Conservation (phyloP, 2,888 invertebrate species). For the Drosophila buzzatii region DNA sequence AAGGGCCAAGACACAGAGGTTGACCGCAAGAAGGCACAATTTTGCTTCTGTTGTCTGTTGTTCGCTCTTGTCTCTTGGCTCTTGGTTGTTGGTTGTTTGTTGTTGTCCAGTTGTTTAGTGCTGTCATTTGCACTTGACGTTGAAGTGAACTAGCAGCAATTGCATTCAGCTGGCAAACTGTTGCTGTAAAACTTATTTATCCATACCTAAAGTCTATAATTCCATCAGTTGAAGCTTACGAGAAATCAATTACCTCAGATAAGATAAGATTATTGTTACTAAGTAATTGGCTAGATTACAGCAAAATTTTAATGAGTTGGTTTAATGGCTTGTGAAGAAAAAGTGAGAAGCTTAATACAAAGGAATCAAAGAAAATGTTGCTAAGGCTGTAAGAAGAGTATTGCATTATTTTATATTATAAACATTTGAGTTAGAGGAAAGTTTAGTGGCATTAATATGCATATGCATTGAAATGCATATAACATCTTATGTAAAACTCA, state of each 20-base stretch:
- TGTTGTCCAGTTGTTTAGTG: conserved; percentile 44
- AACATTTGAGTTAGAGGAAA: background rate
- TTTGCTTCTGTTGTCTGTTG: conserved; percentile 30
- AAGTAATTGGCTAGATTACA: conserved; percentile 7
- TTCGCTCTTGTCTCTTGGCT: background rate
- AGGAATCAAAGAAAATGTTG: background rate
- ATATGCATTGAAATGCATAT: background rate
- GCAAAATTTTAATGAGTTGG: background rate
- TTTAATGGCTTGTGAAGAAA: background rate
- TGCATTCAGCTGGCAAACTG: conserved; percentile 39
- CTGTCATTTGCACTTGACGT: conserved; percentile 76
- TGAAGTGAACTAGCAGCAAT: conserved; percentile 53
- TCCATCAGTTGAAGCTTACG: conserved; percentile 62
- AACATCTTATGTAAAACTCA: background rate
- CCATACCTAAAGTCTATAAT: conserved; percentile 33
- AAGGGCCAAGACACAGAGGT: conserved; percentile 31
- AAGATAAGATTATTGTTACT: conserved; percentile 55
- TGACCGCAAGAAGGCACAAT: conserved; percentile 62
- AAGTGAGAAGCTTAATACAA: background rate
- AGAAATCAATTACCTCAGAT: conserved; percentile 70
- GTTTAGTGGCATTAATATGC: background rate
- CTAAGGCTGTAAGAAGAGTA: background rate
- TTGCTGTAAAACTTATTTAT: conserved; percentile 37
- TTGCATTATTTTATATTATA: background rate
- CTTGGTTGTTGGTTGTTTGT: conserved; percentile 18